These are phyloP conservation scores for Arbacia lixula DNA, from an alignment of 53 echinoderm and acorn worm genomes.

Conservation along the genomic window DNA sequence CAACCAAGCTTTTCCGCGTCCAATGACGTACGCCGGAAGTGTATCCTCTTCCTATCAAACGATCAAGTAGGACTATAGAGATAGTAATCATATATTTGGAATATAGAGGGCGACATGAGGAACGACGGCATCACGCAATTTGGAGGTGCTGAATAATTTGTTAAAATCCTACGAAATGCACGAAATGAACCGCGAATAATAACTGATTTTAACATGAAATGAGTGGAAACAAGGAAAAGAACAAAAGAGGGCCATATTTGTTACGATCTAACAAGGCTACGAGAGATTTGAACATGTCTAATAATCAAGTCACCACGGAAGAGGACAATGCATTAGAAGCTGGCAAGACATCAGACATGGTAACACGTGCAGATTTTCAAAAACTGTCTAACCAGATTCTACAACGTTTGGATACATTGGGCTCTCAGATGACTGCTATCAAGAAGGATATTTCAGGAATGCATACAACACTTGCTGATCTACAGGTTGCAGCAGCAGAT, in stretches of 20 bases:
- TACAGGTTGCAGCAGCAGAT: background rate
- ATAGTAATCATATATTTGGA: too few species aligned
- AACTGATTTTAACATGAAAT: too few species aligned
- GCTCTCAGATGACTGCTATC: slow-evolving; percentile 14
- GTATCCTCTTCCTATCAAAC: too few species aligned
- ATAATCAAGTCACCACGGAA: background rate
- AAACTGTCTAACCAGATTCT: background rate
- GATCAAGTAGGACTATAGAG: too few species aligned
- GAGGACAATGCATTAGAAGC: too few species aligned
- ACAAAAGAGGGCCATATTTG: background rate
- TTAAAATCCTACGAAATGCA: too few species aligned
- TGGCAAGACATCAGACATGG: background rate
- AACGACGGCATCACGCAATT: too few species aligned
- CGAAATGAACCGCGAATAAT: too few species aligned
- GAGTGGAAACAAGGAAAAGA: background rate
- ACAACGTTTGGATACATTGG: slow-evolving; percentile 17
- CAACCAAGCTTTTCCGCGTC: too few species aligned
- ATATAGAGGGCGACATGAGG: too few species aligned
- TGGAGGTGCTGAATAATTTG: too few species aligned
- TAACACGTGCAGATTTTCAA: slow-evolving; percentile 1
- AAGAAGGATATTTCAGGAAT: slow-evolving; percentile 17
- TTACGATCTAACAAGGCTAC: background rate
- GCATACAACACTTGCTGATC: background rate
- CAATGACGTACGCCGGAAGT: too few species aligned
- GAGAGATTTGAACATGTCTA: slow-evolving; percentile 10